Evolutionary conservation across 2,888 invertebrate genomes (phyloP).

Genomic region (Plagiodera versicolora): DNA sequence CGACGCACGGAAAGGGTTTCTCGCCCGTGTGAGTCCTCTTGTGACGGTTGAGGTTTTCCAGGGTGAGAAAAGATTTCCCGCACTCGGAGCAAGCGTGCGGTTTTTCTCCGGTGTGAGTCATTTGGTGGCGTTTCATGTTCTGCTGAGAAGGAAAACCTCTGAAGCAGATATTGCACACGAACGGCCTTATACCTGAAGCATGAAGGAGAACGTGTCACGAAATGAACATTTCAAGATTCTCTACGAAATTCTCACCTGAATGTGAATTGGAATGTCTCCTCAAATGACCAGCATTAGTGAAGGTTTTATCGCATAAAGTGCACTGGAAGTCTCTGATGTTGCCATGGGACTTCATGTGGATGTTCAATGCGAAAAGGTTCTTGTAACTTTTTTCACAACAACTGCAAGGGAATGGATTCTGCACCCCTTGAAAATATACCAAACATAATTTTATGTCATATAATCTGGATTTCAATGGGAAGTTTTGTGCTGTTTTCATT

Average conservation of each 20-base stretch:
- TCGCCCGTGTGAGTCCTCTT: slow-evolving; percentile 50
- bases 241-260: slow-evolving; percentile 43
- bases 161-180: slow-evolving; percentile 43
- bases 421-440: slow-evolving; percentile 27
- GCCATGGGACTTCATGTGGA: slow-evolving; percentile 41
- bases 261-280: slow-evolving; percentile 48
- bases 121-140: slow-evolving; percentile 47
- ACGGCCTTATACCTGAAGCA: slow-evolving; percentile 44
- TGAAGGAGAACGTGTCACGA: too few species aligned
- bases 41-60: slow-evolving; percentile 47
- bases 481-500: too few species aligned
- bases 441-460: too few species aligned
- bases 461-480: too few species aligned
- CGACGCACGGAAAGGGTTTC: slow-evolving; percentile 46
- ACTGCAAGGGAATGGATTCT: slow-evolving; percentile 43
- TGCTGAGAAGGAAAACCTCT: slow-evolving; percentile 46
- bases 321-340: slow-evolving; percentile 43
- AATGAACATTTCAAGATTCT: too few species aligned
- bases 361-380: slow-evolving; percentile 40
- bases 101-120: slow-evolving; percentile 49
- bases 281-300: slow-evolving; percentile 44
- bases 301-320: slow-evolving; percentile 45
- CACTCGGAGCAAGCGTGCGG: slow-evolving; percentile 45
- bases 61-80: slow-evolving; percentile 42
- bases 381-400: slow-evolving; percentile 46